These are phyloP conservation scores for Maniola jurtina DNA, from an alignment of 1,140 invertebrate species.

Conservation along the genomic window DNA sequence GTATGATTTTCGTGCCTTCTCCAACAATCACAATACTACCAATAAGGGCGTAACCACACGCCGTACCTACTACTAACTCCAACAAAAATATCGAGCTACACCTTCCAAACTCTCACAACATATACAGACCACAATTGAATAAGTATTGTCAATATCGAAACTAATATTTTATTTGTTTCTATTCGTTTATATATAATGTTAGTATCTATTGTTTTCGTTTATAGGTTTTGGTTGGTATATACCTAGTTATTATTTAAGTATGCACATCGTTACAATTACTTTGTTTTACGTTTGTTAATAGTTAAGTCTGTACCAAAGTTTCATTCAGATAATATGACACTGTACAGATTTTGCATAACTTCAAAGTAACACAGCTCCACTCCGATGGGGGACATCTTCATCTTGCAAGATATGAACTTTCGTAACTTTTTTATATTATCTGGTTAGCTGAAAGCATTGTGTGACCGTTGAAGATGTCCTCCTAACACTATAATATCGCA, in stretches of 20 bases:
- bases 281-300: conserved; percentile 24
- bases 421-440: neutral
- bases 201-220: conserved; percentile 33
- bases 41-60: conserved; percentile 73
- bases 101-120: conserved; percentile 72
- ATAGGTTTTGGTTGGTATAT: conserved; percentile 24
- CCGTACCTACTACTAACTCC: conserved; percentile 74
- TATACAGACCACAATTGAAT: conserved; percentile 61
- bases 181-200: conserved; percentile 27
- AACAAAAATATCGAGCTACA: conserved; percentile 75
- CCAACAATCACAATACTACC: conserved; percentile 77
- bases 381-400: conserved; percentile 47
- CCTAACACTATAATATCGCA: conserved; percentile 43
- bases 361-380: conserved; percentile 55
- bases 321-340: conserved; percentile 43
- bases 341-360: conserved; percentile 61
- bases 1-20: conserved; percentile 77
- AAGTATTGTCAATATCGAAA: conserved; percentile 28
- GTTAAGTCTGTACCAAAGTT: conserved; percentile 34
- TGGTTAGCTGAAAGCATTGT: neutral
- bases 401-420: conserved; percentile 5
- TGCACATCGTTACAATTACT: conserved; percentile 15
- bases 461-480: conserved; percentile 37
- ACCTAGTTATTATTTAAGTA: conserved; percentile 5
- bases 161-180: conserved; percentile 22